Evolutionary conservation across 1,140 invertebrate genomes (phyloP).

Genomic region (Chironomus striatipennis): DNA sequence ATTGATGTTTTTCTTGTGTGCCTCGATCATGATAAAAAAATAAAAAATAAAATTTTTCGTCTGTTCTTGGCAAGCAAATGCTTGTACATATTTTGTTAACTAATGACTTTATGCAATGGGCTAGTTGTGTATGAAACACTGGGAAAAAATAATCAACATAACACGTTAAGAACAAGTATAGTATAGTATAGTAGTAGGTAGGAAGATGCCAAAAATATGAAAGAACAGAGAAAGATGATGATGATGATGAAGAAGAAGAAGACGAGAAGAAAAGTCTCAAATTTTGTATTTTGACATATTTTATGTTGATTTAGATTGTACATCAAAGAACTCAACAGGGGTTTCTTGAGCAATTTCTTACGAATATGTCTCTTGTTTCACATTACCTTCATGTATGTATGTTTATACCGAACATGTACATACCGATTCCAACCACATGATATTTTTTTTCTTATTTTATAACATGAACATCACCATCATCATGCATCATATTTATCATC

Average conservation of each 20-base stretch:
- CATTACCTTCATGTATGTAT: not conserved
- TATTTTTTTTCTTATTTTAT: not conserved
- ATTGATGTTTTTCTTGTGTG: not conserved
- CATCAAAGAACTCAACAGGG: not conserved
- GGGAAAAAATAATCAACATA: conserved; percentile 19
- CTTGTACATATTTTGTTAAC: no score
- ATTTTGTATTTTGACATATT: conserved; percentile 23
- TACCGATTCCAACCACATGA: not conserved
- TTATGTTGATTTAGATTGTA: conserved; percentile 23
- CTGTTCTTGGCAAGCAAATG: no score
- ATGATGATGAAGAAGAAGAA: not conserved
- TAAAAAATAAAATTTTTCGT: not conserved
- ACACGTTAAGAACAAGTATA: not conserved
- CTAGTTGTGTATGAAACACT: not conserved
- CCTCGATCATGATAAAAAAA: not conserved
- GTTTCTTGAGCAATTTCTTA: conserved; percentile 16
- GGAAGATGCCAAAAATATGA: not conserved
- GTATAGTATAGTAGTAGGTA: not conserved
- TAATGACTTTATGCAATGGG: not conserved
- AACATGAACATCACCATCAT: conserved; percentile 8
- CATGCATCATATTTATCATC: not conserved
- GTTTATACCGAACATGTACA: not conserved
- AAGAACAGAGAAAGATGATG: not conserved
- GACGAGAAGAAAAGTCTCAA: conserved; percentile 11
- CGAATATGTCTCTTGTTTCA: conserved; percentile 20